Percentiles rank a stretch among this genome's conserved stretches.
phyloP scores from a whole-genome alignment of 1,140 invertebrate genomes.

The Drosophila orena region DNA sequence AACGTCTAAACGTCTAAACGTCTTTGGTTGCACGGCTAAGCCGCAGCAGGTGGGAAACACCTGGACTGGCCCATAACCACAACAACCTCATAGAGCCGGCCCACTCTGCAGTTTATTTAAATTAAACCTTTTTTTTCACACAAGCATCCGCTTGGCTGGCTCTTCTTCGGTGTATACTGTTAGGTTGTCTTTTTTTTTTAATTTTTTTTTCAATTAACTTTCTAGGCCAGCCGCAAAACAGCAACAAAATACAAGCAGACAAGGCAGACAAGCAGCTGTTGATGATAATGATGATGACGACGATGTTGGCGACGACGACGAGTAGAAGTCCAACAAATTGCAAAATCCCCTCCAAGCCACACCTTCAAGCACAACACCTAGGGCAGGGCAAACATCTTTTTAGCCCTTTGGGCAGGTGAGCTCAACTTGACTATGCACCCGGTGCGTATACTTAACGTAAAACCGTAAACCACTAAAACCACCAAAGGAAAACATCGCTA shows the following conservation, averaged over 20 bases:
- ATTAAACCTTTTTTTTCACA: slow-evolving; percentile 71
- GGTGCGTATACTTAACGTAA: slow-evolving; percentile 79
- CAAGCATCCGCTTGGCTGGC: slow-evolving; percentile 16
- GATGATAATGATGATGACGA: slow-evolving; percentile 62
- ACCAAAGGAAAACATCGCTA: slow-evolving; percentile 56
- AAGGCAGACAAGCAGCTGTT: slow-evolving; percentile 69
- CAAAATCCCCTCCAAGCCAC: slow-evolving; percentile 72
- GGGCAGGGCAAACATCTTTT: slow-evolving; percentile 62
- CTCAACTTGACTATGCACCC: slow-evolving; percentile 54
- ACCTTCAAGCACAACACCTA: slow-evolving; percentile 39
- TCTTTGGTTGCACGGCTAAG: slow-evolving; percentile 56
- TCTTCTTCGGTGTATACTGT: slow-evolving; percentile 26
- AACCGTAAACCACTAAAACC: slow-evolving; percentile 81
- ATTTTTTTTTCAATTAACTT: slow-evolving; percentile 82
- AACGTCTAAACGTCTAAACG: slow-evolving; percentile 63
- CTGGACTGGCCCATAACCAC: slow-evolving; percentile 43
- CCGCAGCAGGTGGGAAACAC: slow-evolving; percentile 38
- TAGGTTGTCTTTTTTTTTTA: too few species aligned
- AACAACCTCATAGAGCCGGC: slow-evolving; percentile 41
- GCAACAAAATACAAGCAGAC: slow-evolving; percentile 51
- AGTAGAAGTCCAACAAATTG: slow-evolving; percentile 78
- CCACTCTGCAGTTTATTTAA: slow-evolving; percentile 77
- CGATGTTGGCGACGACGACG: slow-evolving; percentile 42
- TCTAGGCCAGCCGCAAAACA: slow-evolving; percentile 70
- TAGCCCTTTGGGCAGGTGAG: slow-evolving; percentile 49